Evolutionary conservation across 2,797 vertebrate species (phyloP).

Genomic region (Pangasius larnaudii): DNA sequence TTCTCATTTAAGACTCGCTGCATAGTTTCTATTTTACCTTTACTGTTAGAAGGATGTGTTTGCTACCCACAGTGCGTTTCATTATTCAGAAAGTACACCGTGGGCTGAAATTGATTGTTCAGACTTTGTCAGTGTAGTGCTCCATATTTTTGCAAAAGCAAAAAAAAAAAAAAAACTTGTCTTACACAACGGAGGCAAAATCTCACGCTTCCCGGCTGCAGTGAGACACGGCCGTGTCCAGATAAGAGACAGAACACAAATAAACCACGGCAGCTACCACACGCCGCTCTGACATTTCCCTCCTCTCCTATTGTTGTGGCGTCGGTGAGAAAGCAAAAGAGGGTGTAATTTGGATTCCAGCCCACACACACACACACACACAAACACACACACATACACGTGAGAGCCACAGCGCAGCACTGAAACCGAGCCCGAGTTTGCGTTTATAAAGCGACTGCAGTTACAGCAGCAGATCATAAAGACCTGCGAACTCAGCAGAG

Average conservation of each 20-base stretch:
- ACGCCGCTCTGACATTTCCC: constrained; percentile 35
- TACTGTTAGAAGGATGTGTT: not conserved
- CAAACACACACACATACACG: not conserved
- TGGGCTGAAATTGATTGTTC: constrained; percentile 23
- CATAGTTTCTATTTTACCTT: not conserved
- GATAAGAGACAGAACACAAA: constrained; percentile 40
- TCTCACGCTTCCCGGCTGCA: constrained; percentile 26
- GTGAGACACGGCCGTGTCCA: constrained; percentile 14
- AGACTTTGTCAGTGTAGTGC: constrained; percentile 15
- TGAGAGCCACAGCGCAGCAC: not conserved
- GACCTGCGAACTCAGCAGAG: not conserved
- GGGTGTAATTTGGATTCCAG: constrained; percentile 39
- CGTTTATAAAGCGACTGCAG: not conserved
- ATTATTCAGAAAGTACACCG: constrained; percentile 8
- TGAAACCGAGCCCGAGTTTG: not conserved
- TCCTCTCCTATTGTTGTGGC: constrained; percentile 43
- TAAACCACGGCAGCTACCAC: constrained; percentile 37
- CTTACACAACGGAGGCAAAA: constrained; percentile 11
- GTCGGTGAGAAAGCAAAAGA: constrained; percentile 30
- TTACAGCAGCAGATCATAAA: not conserved
- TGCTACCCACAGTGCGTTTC: constrained; percentile 5
- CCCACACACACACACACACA: constrained; percentile 16
- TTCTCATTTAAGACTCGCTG: not conserved
- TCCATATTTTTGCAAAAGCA: not conserved
- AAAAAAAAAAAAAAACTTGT: not conserved